Evolutionary conservation across 30 jellyfish, hydroid and myxozoan species (phyloP), one percentile per base, ranked within the genome.

Genomic region (Turritopsis dohrnii): DNA sequence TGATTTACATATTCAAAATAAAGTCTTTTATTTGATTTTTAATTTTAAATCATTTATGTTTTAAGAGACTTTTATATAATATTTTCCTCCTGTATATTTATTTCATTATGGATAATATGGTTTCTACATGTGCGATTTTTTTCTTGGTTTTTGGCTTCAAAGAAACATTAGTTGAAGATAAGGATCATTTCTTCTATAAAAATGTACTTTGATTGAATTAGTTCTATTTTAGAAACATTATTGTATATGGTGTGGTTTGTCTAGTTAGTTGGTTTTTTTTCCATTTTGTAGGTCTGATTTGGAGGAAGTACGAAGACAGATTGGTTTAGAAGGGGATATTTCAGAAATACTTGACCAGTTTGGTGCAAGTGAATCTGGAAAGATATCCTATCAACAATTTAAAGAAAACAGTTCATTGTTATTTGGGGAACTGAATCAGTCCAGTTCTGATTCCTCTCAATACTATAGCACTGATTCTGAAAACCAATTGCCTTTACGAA

Each of bases 361-460:
- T 52, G 99, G 99, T 1, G 99, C 96, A 13, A 91, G 96, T 1
- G 24, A 84, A 29, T 69, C 91, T 0, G 99, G 96, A 0, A 94
- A 94, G 71, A 94, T 94, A 0, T 85, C 97, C 53, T 94, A 79
- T 88, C 91, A 83, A 66, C 96, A 87, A 26, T 94, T 94, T 84
- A 83, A 87, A 54, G 94, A 76, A 22, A 83, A 83, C 84, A 94
- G 89, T 52, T 17, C 93, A 21, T 83, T 69, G 65, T 72, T 94
- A 28, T 71, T 84, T n/a, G 72, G 87, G 28, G 99, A 90, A 1
- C 76, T 89, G 89, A 87, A 83, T 87, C 87, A 86, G 1, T 93
- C 98, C 9, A 94, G 99, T 69, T 94, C 99, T 23, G 99, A 94
- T 28, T 85, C 95, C 24, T 96, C 96, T 16, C 96, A 85, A 65